Conservation (phyloP, 2,113 vertebrate species). For the Cynocephalus volans region DNA sequence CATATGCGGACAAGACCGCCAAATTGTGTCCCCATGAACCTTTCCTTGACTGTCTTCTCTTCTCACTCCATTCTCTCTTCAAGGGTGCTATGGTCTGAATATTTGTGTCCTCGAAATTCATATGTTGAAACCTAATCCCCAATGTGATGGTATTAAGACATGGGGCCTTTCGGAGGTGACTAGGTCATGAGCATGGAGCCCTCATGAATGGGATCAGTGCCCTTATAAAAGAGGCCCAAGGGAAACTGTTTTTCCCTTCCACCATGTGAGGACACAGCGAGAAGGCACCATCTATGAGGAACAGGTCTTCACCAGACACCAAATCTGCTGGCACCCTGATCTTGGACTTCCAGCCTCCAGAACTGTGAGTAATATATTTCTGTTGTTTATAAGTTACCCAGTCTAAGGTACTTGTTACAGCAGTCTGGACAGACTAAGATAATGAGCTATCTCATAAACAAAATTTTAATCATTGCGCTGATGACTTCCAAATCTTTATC, state of each 20-base stretch:
- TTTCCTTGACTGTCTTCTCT: not conserved
- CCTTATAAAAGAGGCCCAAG: not conserved
- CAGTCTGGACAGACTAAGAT: not conserved
- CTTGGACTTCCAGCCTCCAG: not conserved
- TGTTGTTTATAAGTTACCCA: not conserved
- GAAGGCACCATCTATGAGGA: not conserved
- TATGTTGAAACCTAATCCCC: not conserved
- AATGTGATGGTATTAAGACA: not conserved
- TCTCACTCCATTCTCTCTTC: not conserved
- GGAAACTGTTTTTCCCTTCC: not conserved
- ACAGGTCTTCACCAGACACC: not conserved
- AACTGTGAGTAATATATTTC: not conserved
- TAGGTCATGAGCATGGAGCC: not conserved
- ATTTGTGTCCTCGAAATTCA: not conserved
- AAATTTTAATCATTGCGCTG: conserved; percentile 28
- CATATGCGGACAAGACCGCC: not conserved
- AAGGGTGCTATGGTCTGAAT: not conserved
- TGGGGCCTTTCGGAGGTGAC: not conserved
- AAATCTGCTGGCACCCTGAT: not conserved
- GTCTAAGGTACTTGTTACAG: not conserved
- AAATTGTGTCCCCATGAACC: not conserved
- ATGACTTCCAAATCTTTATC: conserved; percentile 27
- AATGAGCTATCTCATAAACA: not conserved
- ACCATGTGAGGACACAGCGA: not conserved
- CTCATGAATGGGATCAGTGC: not conserved